phyloP scores from a whole-genome alignment of 2,888 invertebrate genomes.

The Hydriomena furcata region DNA sequence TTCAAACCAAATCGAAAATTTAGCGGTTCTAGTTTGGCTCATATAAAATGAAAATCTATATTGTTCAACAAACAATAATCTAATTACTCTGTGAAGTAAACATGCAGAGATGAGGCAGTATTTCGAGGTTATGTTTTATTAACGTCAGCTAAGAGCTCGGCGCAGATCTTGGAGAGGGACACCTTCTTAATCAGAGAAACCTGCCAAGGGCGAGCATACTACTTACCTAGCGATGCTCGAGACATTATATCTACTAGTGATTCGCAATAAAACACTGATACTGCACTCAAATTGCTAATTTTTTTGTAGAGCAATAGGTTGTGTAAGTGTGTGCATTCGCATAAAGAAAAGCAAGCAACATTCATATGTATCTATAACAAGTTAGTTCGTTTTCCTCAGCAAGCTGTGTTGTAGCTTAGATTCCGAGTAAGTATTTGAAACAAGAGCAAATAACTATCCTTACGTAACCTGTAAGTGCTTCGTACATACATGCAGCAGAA shows the following conservation, averaged over 20 bases:
- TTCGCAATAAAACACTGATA: too few relatives aligned
- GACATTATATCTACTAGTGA: too few relatives aligned
- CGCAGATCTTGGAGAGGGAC: not conserved
- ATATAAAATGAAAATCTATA: conserved; percentile 10
- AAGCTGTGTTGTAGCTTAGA: conserved; percentile 9
- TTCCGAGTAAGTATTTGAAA: conserved; percentile 12
- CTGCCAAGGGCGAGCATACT: too few relatives aligned
- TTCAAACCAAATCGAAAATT: conserved; percentile 8
- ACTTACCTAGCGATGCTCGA: too few relatives aligned
- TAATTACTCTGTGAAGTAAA: conserved; percentile 14
- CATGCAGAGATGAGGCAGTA: not conserved
- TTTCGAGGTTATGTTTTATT: conserved; percentile 8
- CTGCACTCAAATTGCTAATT: too few relatives aligned
- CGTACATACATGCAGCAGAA: not conserved
- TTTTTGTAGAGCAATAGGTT: too few relatives aligned
- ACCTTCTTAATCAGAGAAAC: not conserved
- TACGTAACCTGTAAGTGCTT: conserved; percentile 17
- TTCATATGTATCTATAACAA: too few relatives aligned
- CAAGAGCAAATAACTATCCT: conserved; percentile 25
- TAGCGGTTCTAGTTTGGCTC: conserved; percentile 4
- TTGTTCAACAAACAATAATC: conserved; percentile 20
- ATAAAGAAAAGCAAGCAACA: too few relatives aligned
- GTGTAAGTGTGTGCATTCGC: too few relatives aligned
- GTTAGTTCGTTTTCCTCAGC: conserved; percentile 1
- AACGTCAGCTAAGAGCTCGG: not conserved